These are phyloP conservation scores for Lobophora halterata DNA, from an alignment of 2,888 invertebrate genomes.

Conservation along the genomic window DNA sequence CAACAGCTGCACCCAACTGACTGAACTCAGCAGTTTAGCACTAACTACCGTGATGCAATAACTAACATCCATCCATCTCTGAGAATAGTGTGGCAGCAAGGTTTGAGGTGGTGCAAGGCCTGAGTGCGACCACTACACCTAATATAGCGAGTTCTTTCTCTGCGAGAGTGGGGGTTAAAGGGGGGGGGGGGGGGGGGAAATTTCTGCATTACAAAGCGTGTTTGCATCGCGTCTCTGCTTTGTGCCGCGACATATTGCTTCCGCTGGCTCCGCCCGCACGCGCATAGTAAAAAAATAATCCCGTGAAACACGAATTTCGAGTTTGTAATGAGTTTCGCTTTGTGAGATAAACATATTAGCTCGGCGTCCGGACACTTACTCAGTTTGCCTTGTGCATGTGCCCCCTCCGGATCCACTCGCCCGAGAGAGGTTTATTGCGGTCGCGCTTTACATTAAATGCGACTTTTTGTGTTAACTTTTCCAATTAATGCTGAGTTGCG, in stretches of 20 bases:
- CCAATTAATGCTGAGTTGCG: conserved; percentile 18
- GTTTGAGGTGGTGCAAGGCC: too few species aligned
- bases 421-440: neutral
- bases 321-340: conserved; percentile 51
- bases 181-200: conserved; percentile 3
- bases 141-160: conserved; percentile 14
- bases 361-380: conserved; percentile 20
- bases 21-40: too few species aligned
- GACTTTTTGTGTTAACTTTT: conserved; percentile 18
- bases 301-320: conserved; percentile 27
- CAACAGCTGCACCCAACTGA: too few species aligned
- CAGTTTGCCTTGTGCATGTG: neutral
- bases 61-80: too few species aligned
- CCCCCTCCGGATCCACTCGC: neutral
- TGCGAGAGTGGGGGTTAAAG: neutral
- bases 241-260: conserved; percentile 39
- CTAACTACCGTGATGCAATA: too few species aligned
- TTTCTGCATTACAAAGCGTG: conserved; percentile 17
- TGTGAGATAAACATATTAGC: conserved; percentile 49
- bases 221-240: conserved; percentile 24
- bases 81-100: too few species aligned
- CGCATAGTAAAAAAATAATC: conserved; percentile 33
- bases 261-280: conserved; percentile 17
- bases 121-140: neutral
- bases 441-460: conserved; percentile 12